Base-by-base conservation (phyloP, 2,888 invertebrate species). In the Xestobium rufovillosum region DNA sequence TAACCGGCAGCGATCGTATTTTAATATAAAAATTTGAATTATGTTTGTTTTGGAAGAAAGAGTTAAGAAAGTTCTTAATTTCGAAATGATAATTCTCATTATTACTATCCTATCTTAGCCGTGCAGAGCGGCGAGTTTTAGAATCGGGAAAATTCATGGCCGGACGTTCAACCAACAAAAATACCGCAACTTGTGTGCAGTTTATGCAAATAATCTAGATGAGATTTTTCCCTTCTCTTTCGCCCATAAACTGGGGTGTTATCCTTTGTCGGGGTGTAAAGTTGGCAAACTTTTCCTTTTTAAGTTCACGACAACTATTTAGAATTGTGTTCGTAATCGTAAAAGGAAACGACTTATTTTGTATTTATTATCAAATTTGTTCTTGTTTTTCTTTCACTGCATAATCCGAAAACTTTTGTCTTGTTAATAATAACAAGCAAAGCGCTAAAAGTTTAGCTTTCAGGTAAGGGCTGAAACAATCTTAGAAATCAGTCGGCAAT, bases 191-290 rank as follows among this genome's bases (percentile, higher is more conserved):
- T 56, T 58, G 58, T 57, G 56, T 61, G 61, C 62, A 63, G 60
- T 67, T 67, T 66, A 67, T 66, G 65, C 64, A 67, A 67, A 67
- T 65, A 65, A 65, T 63, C 61, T 61, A 63, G 65, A 65, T 65
- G 63, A 63, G 63, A 61, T 64, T 65, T 64, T 64, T 63, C 61
- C 59, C 59, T 61, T 59, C 56, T 58, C 53, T 53, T 48, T 50
- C 50, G 55, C 57, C 52, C 55, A 58, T 62, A 62, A 63, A 63
- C 50, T 61, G 55, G 48, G 57, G 59, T 52, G 59, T 63, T 63
- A 64, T 63, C 61, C 63, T 53, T 56, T 56, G 50, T 47, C 51
- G 51, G 55, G 51, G 56, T 57, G 55, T 63, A 60, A 59, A 60
- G 59, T n/a, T n/a, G n/a, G n/a, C n/a, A n/a, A 59, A 61, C 64